These are phyloP conservation scores for Enteromius afrohamiltoni DNA, from an alignment of 2,797 vertebrate genomes.

Conservation along the genomic window DNA sequence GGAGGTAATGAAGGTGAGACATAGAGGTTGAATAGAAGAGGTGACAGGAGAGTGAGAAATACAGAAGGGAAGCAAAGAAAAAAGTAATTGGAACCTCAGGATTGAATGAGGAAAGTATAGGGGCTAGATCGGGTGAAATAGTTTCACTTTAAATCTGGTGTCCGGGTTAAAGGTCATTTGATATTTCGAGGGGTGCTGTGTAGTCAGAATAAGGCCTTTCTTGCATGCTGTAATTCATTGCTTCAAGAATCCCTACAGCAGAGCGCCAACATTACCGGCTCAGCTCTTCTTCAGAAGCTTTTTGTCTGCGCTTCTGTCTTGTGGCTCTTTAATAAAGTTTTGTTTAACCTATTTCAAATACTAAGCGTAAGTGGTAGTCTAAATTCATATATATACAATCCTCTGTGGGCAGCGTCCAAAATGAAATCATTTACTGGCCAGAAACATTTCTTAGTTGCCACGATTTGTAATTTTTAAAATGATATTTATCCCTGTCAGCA, in stretches of 20 bases:
- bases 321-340: conserved; percentile 10
- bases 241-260: conserved; percentile 22
- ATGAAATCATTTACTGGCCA: background rate
- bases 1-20: conserved; percentile 42
- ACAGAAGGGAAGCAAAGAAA: conserved; percentile 23
- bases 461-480: background rate
- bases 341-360: conserved; percentile 6
- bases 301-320: conserved; percentile 18
- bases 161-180: conserved; percentile 35
- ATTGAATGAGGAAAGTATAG: conserved; percentile 21
- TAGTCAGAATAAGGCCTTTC: background rate
- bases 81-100: conserved; percentile 39
- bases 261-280: conserved; percentile 34
- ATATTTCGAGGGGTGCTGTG: background rate
- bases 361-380: background rate
- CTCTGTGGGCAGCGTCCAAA: background rate
- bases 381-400: conserved; percentile 10
- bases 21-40: conserved; percentile 21
- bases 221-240: conserved; percentile 26
- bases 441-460: background rate
- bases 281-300: background rate
- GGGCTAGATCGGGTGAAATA: conserved; percentile 16
- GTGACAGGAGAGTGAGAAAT: conserved; percentile 24
- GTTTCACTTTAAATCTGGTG: conserved; percentile 38
- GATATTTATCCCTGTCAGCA: background rate